Percentiles rank a stretch among this genome's conserved stretches.
Conservation (phyloP, 2,113 vertebrate genomes). For the Enhydra lutris region DNA sequence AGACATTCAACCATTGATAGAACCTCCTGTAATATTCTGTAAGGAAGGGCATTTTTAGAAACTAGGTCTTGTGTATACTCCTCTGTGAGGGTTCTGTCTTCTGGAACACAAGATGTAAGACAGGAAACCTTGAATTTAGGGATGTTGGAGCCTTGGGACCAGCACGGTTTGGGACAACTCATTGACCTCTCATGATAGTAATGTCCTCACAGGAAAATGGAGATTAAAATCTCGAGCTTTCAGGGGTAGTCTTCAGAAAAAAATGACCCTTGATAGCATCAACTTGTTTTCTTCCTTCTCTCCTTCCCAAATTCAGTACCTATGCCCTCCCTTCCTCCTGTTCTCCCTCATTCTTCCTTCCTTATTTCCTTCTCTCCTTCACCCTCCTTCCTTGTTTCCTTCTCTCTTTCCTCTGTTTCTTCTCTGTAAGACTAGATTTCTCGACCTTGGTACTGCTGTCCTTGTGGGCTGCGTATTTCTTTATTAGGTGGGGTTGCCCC, state of each 20-base stretch:
- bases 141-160: background rate
- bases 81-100: background rate
- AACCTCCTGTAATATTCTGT: background rate
- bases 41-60: too few relatives aligned
- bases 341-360: background rate
- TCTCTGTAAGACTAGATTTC: background rate
- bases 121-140: background rate
- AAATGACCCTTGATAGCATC: background rate
- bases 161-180: background rate
- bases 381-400: background rate
- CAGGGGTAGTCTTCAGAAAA: background rate
- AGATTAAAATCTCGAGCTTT: background rate
- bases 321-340: background rate
- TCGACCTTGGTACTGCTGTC: background rate
- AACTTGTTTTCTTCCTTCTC: background rate
- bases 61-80: fast-evolving
- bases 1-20: fast-evolving
- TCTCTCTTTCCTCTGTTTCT: background rate
- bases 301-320: background rate
- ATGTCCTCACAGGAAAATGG: background rate
- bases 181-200: background rate
- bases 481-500: background rate
- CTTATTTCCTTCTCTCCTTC: background rate
- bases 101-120: background rate
- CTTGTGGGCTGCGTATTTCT: background rate